Conservation (phyloP, 2,113 vertebrate species). For the Syngnathoides biaculeatus region DNA sequence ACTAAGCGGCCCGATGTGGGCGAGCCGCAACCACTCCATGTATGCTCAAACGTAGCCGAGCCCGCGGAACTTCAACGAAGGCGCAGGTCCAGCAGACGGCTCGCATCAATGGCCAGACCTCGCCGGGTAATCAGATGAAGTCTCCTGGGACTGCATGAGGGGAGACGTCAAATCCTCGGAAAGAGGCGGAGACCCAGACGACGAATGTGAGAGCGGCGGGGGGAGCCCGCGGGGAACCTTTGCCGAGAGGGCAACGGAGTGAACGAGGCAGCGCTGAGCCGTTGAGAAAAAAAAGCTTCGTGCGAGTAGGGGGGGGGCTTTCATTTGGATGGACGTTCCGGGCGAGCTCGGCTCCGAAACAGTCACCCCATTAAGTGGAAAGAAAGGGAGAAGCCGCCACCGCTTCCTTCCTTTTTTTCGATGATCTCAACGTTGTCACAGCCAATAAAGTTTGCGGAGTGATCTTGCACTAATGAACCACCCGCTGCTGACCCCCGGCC, state of each 20-base stretch:
- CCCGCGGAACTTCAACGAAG: constrained; percentile 17
- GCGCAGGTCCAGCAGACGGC: constrained; percentile 28
- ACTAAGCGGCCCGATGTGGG: not conserved
- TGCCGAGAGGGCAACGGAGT: constrained; percentile 43
- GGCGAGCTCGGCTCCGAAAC: constrained; percentile 45
- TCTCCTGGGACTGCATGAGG: constrained; percentile 25
- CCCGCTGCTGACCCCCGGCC: not conserved
- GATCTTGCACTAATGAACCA: constrained; percentile 32
- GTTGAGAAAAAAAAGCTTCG: constrained; percentile 52
- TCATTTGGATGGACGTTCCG: constrained; percentile 54
- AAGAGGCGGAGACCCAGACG: constrained; percentile 43
- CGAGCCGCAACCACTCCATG: constrained; percentile 18
- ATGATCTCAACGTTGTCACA: constrained; percentile 55
- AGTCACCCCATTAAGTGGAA: constrained; percentile 34
- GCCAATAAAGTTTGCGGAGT: constrained; percentile 39
- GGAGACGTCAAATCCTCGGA: constrained; percentile 47
- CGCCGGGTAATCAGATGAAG: constrained; percentile 38
- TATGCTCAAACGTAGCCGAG: constrained; percentile 22
- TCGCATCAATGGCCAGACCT: constrained; percentile 10
- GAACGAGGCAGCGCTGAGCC: constrained; percentile 48
- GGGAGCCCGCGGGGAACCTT: constrained; percentile 59
- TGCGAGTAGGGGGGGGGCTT: constrained; percentile 20
- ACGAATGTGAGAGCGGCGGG: constrained; percentile 57
- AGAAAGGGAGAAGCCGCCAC: constrained; percentile 30
- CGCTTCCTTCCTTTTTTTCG: constrained; percentile 38